Evolutionary conservation across 53 echinoderm and acorn worm species (phyloP), one percentile per base, ranked within the genome.

Genomic region (Arbacia lixula): DNA sequence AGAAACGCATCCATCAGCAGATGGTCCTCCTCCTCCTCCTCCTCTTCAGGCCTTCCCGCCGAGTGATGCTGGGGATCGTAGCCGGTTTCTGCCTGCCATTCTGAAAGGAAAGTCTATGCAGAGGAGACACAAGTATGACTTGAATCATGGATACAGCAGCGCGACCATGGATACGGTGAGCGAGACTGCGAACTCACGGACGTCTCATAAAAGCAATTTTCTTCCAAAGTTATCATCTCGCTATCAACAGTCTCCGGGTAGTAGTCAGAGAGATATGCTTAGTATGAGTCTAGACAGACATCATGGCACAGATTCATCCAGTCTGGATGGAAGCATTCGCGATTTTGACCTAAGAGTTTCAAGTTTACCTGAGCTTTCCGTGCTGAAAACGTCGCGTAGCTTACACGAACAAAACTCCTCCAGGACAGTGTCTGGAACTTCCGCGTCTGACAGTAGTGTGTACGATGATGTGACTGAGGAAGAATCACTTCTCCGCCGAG

Each of bases 371-470:
- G n/a, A n/a, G n/a, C n/a, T n/a, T n/a, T n/a, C n/a, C n/a, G n/a
- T n/a, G n/a, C n/a, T n/a, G n/a, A n/a, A n/a, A n/a, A n/a, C n/a
- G n/a, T n/a, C n/a, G n/a, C n/a, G n/a, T n/a, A n/a, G n/a, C n/a
- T n/a, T n/a, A n/a, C n/a, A n/a, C n/a, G n/a, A n/a, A n/a, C n/a
- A n/a, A n/a, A 35, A 17, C 24, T 36, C 22, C 34, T 9, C n/a
- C 5, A 6, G 54, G 9, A 53, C 34, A n/a, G 21, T 19, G 6
- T 40, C 46, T 4, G 54, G 54, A 19, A 54, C 34, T 2, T 75
- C 75, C 31, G 40, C 40, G 19, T 37, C 75, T 32, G 75, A 75
- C 56, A 78, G 79, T 28, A 60, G 79, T 37, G 60, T 78, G 0
- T 78, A 36, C 39, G 79, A 78, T 25, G 38, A 12, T 16, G 28